A percentile compares a stretch with the other conserved stretches of the same genome.
phyloP scores from a whole-genome alignment of 2,797 vertebrate species.

The Avahi laniger region DNA sequence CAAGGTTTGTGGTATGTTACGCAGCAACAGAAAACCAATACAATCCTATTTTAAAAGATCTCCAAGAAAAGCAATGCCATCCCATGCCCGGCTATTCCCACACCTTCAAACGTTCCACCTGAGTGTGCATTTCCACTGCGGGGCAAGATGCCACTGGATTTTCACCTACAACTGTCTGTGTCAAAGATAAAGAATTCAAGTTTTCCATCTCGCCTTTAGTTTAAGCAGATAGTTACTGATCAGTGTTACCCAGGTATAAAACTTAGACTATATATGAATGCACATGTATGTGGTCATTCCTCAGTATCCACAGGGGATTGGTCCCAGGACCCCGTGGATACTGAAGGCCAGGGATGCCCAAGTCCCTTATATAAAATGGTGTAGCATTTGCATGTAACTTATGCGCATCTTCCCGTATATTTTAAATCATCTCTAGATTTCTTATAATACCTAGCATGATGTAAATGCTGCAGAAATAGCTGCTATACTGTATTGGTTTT shows the following conservation, averaged over 20 bases:
- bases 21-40: neutral
- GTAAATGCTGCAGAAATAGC: neutral
- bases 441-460: neutral
- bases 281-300: neutral
- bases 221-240: neutral
- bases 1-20: neutral
- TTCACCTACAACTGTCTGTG: neutral
- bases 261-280: neutral
- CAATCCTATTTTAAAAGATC: neutral
- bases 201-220: neutral
- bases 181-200: neutral
- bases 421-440: neutral
- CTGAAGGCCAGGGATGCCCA: neutral
- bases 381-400: neutral
- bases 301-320: neutral
- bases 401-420: neutral
- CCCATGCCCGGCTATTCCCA: rapidly evolving
- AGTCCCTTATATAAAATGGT: neutral
- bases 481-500: neutral
- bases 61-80: rapidly evolving
- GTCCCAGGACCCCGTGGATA: neutral
- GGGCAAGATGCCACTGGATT: neutral
- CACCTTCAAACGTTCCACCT: neutral
- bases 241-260: neutral
- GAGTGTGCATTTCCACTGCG: neutral